phyloP scores from a whole-genome alignment of 2,888 invertebrate genomes.

The Bellardia pandia region DNA sequence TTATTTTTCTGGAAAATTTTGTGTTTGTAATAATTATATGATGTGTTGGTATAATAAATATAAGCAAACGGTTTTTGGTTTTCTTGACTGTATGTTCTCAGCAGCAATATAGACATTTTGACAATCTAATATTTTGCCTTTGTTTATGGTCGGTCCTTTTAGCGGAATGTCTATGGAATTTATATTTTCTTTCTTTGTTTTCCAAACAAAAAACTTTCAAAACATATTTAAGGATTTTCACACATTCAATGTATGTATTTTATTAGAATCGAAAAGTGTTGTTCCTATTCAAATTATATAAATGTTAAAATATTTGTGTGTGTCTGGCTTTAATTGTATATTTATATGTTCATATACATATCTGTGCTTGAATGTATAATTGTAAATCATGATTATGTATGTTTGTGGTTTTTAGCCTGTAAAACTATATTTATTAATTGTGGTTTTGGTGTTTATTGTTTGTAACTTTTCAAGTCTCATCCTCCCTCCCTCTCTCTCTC shows the following conservation, averaged over 20 bases:
- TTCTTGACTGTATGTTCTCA: not conserved
- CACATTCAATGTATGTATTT: not conserved
- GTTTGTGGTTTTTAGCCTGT: conserved; percentile 21
- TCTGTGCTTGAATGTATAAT: not conserved
- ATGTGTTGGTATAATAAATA: not conserved
- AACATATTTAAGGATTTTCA: not conserved
- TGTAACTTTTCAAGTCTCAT: not conserved
- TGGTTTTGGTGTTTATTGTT: conserved; percentile 39
- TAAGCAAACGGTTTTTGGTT: not conserved
- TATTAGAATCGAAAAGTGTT: too few species aligned
- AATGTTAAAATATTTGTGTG: too few species aligned
- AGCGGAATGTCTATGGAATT: conserved; percentile 4
- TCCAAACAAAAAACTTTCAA: too few species aligned
- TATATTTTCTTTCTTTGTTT: not conserved
- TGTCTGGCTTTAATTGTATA: too few species aligned
- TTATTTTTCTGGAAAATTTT: not conserved
- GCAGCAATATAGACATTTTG: conserved; percentile 57
- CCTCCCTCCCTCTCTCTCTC: not conserved
- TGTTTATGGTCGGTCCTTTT: conserved; percentile 31
- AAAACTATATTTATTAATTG: conserved; percentile 63
- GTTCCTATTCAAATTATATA: too few species aligned
- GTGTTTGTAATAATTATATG: not conserved
- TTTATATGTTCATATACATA: too few species aligned
- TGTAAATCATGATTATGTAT: conserved; percentile 12
- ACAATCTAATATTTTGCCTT: conserved; percentile 57